Evolutionary conservation across 2,113 vertebrate genomes (phyloP).

Genomic region (Sula dactylatra): DNA sequence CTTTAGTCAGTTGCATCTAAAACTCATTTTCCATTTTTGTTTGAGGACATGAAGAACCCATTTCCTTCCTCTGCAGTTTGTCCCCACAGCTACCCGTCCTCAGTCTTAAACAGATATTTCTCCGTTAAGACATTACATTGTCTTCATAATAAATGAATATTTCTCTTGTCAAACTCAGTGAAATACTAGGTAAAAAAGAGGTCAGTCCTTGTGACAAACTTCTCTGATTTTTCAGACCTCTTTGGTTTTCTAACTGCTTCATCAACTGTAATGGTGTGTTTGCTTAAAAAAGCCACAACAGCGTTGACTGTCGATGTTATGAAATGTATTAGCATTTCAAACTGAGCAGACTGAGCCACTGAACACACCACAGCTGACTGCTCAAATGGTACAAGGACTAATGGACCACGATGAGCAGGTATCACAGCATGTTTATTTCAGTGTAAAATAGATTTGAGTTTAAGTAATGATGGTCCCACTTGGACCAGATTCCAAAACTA

Average conservation of each 20-base stretch:
- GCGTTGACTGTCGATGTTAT: not conserved
- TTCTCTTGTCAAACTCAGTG: not conserved
- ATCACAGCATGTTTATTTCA: conserved; percentile 31
- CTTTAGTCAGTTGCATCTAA: not conserved
- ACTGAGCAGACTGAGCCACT: not conserved
- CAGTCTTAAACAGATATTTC: not conserved
- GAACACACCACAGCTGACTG: not conserved
- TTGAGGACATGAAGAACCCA: not conserved
- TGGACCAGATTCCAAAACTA: conserved; percentile 49
- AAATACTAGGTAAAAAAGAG: not conserved
- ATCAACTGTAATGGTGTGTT: not conserved
- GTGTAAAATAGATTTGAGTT: conserved; percentile 47
- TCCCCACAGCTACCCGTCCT: not conserved
- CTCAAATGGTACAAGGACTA: not conserved
- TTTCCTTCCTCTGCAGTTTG: not conserved
- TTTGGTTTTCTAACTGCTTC: not conserved
- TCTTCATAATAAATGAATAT: not conserved
- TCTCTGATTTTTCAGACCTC: not conserved
- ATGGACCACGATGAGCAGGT: conserved; percentile 27
- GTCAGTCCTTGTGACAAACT: not conserved
- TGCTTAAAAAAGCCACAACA: not conserved
- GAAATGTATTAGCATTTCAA: not conserved
- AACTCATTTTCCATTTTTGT: not conserved
- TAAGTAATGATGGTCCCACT: conserved; percentile 34
- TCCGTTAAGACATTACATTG: not conserved